phyloP scores from a whole-genome alignment of 2,888 invertebrate species.

The Odontomyia ornata region DNA sequence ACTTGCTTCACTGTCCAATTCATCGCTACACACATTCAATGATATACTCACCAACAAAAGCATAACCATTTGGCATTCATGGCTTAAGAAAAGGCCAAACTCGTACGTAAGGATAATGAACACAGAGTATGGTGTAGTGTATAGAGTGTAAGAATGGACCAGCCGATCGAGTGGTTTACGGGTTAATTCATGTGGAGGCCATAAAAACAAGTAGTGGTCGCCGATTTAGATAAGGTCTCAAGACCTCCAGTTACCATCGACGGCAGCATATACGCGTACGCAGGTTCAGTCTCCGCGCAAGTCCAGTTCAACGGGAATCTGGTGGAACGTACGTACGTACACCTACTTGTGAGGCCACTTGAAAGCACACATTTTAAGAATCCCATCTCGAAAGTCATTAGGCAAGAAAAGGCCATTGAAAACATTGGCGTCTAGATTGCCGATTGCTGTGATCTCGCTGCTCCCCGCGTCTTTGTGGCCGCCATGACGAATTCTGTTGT shows the following conservation, averaged over 20 bases:
- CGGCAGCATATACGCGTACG: not conserved
- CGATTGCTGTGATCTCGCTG: not conserved
- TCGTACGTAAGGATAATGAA: not conserved
- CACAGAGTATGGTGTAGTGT: no score
- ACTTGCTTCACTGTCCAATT: not conserved
- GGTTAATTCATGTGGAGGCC: conserved; percentile 25
- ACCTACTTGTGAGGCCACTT: conserved; percentile 35
- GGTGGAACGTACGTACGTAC: no score
- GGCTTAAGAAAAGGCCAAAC: not conserved
- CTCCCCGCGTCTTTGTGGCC: not conserved
- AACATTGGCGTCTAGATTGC: conserved; percentile 12
- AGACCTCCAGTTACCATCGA: conserved; percentile 18
- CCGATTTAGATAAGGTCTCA: conserved; percentile 30
- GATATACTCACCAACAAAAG: not conserved
- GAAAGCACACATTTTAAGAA: conserved; percentile 14
- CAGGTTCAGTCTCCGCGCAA: not conserved
- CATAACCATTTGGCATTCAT: not conserved
- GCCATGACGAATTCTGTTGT: not conserved
- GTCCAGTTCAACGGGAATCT: not conserved
- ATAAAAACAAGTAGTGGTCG: conserved; percentile 40
- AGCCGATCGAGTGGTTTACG: conserved; percentile 16
- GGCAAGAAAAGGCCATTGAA: conserved; percentile 7
- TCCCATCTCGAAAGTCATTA: conserved; percentile 17
- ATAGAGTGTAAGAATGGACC: not conserved
- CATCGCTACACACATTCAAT: not conserved